A percentile compares a stretch with the other conserved stretches of the same genome.
These are phyloP conservation scores for Mycalesis mineus DNA, from an alignment of 2,888 invertebrate species.

Conservation along the genomic window DNA sequence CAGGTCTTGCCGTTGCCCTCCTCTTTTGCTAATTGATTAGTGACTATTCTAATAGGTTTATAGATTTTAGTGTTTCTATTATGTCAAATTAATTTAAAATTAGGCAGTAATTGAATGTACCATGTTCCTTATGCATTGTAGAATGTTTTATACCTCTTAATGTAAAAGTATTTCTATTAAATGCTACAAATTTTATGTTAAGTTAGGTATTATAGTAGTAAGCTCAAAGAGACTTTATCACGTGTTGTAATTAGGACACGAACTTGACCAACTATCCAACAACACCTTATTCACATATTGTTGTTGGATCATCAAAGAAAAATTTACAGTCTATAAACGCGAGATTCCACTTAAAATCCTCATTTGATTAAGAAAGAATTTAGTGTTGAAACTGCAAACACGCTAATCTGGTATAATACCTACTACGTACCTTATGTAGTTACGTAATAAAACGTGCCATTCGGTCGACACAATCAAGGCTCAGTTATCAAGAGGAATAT, in stretches of 20 bases:
- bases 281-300: background rate
- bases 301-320: constrained; percentile 1
- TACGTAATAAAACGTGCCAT: constrained; percentile 37
- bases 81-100: too few species aligned
- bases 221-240: too few species aligned
- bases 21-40: too few species aligned
- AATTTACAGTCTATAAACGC: constrained; percentile 21
- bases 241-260: background rate
- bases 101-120: too few species aligned
- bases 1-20: too few species aligned
- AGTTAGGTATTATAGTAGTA: too few species aligned
- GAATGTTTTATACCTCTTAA: too few species aligned
- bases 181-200: too few species aligned
- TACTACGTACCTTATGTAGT: constrained; percentile 13
- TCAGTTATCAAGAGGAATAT: constrained; percentile 54
- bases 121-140: too few species aligned
- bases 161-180: too few species aligned
- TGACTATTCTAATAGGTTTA: too few species aligned
- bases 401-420: constrained; percentile 25
- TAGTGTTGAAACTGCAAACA: constrained; percentile 36
- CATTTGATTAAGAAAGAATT: constrained; percentile 36
- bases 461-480: constrained; percentile 52
- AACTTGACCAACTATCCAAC: background rate
- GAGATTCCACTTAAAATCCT: constrained; percentile 27
- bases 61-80: too few species aligned